These are phyloP conservation scores for Erythrocercus mccallii DNA, from an alignment of 2,113 vertebrate genomes.

Conservation along the genomic window DNA sequence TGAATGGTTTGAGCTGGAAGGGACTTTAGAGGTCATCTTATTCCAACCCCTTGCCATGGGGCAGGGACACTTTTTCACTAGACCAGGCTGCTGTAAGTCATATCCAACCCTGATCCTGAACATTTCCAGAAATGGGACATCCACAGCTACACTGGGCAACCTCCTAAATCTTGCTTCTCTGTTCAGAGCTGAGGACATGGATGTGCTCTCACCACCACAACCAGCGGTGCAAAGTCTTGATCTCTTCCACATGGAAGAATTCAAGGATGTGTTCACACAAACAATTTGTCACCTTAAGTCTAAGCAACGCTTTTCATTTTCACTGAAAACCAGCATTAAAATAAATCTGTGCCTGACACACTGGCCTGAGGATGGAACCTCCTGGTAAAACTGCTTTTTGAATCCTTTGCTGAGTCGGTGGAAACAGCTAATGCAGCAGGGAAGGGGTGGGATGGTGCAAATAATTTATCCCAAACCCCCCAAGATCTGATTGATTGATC, in stretches of 20 bases:
- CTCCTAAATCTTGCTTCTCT: not conserved
- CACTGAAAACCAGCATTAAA: not conserved
- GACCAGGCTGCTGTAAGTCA: not conserved
- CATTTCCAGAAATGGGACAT: not conserved
- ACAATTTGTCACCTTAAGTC: not conserved
- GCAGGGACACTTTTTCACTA: not conserved
- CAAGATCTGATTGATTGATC: not conserved
- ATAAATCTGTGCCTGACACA: not conserved
- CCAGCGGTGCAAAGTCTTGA: rapidly evolving
- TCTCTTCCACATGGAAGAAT: not conserved
- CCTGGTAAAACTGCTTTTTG: not conserved
- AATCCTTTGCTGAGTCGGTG: not conserved
- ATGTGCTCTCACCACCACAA: rapidly evolving
- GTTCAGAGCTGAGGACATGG: not conserved
- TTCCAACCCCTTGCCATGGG: not conserved
- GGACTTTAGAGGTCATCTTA: not conserved
- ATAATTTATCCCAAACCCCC: not conserved
- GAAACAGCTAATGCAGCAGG: not conserved
- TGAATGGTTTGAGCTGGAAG: not conserved
- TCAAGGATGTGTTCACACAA: not conserved
- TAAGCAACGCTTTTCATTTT: not conserved
- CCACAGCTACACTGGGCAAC: not conserved
- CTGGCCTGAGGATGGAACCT: not conserved
- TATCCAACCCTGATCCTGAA: not conserved
- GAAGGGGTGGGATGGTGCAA: not conserved